phyloP scores from a whole-genome alignment of 1,140 invertebrate species.

The Druon quercuslanigerum region DNA sequence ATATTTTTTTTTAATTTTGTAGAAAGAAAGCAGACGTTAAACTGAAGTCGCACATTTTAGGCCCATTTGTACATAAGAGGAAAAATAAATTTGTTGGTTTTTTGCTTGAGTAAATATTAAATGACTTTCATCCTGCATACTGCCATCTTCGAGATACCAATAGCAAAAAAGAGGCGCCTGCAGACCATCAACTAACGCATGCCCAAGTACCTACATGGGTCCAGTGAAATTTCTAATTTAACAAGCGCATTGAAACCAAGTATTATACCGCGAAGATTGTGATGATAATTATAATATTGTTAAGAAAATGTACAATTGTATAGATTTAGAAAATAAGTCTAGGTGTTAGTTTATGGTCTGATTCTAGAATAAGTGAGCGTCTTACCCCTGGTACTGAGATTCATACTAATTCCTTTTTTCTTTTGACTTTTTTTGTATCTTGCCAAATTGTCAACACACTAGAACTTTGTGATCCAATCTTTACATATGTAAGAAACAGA shows the following conservation, averaged over 20 bases:
- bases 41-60: constrained; percentile 2
- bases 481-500: background rate
- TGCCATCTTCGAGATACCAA: constrained; percentile 54
- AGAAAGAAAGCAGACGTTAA: constrained; percentile 13
- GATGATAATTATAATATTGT: constrained; percentile 61
- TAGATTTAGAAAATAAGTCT: constrained; percentile 67
- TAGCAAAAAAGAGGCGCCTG: constrained; percentile 59
- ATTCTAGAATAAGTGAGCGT: constrained; percentile 50
- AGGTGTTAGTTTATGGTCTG: constrained; percentile 75
- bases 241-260: constrained; percentile 46
- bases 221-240: constrained; percentile 45
- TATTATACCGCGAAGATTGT: constrained; percentile 61
- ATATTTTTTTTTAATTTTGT: background rate
- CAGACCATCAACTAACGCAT: constrained; percentile 74
- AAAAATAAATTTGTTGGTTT: background rate
- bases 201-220: constrained; percentile 46
- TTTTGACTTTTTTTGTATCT: background rate
- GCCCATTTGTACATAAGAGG: background rate
- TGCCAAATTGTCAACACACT: constrained; percentile 16
- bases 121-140: constrained; percentile 41
- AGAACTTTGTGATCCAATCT: background rate
- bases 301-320: constrained; percentile 72
- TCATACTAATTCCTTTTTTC: background rate
- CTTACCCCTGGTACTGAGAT: constrained; percentile 3
- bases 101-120: background rate